These are phyloP conservation scores for Oreochromis grahami DNA, from an alignment of 2,797 vertebrate genomes.

Conservation along the genomic window DNA sequence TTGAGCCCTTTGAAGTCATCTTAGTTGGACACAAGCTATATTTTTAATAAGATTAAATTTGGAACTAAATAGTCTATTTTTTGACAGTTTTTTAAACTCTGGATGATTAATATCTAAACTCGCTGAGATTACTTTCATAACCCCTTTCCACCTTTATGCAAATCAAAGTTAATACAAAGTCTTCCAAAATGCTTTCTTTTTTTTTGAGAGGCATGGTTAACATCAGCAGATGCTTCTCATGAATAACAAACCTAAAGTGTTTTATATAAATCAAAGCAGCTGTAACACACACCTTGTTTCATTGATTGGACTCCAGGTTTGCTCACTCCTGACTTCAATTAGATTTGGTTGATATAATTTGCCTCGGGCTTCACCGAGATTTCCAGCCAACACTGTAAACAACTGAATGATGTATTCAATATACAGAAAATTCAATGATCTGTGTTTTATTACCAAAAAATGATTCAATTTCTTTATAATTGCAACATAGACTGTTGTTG, in stretches of 20 bases:
- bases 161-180: background rate
- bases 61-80: background rate
- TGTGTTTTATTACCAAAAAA: background rate
- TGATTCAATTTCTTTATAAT: background rate
- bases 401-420: background rate
- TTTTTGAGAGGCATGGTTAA: background rate
- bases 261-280: background rate
- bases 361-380: background rate
- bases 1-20: background rate
- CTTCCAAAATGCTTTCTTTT: background rate
- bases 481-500: background rate
- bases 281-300: background rate
- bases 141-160: background rate
- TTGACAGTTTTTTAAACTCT: background rate
- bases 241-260: background rate
- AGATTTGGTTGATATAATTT: background rate
- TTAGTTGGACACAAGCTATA: background rate
- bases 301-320: background rate
- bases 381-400: background rate
- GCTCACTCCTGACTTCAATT: background rate
- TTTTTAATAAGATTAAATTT: background rate
- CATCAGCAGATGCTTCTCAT: background rate
- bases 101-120: background rate
- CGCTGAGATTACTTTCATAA: background rate
- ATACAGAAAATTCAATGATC: background rate